Evolutionary conservation across 1,140 invertebrate genomes (phyloP).

Genomic region (Anoplophora glabripennis): DNA sequence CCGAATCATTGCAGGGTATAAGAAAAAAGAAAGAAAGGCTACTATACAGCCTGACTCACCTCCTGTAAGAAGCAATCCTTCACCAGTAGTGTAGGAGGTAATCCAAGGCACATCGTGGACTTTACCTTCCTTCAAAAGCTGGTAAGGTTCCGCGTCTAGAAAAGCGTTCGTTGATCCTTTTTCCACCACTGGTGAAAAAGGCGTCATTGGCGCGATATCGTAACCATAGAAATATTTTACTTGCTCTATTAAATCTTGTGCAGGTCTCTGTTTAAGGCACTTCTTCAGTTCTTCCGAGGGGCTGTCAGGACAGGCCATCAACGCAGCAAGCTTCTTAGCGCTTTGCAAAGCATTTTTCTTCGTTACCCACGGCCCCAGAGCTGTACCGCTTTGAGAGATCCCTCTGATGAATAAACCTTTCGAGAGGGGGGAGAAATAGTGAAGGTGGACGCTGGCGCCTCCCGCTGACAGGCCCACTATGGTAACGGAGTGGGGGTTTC

Average conservation of each 20-base stretch:
- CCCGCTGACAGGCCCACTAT: constrained; percentile 51
- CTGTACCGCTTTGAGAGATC: constrained; percentile 76
- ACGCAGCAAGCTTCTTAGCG: constrained; percentile 60
- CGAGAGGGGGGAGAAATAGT: constrained; percentile 52
- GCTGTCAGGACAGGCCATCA: constrained; percentile 66
- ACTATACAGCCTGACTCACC: too few species aligned
- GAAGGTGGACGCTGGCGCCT: constrained; percentile 56
- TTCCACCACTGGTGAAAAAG: neutral
- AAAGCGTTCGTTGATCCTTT: neutral
- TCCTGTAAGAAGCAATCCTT: neutral
- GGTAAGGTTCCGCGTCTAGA: neutral
- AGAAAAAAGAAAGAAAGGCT: too few species aligned
- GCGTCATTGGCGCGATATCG: neutral
- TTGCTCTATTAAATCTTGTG: neutral
- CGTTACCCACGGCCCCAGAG: constrained; percentile 68
- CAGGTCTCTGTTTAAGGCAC: constrained; percentile 55
- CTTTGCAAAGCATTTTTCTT: constrained; percentile 64
- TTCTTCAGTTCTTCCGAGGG: constrained; percentile 61
- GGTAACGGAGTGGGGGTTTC: constrained; percentile 58
- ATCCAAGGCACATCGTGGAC: neutral
- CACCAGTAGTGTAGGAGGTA: neutral
- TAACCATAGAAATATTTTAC: neutral
- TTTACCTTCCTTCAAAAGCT: neutral
- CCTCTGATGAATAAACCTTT: constrained; percentile 65
- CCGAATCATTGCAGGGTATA: too few species aligned